Percentiles rank a stretch among this genome's conserved stretches.
phyloP scores from a whole-genome alignment of 1,140 invertebrate species.

The Babylonia areolata region DNA sequence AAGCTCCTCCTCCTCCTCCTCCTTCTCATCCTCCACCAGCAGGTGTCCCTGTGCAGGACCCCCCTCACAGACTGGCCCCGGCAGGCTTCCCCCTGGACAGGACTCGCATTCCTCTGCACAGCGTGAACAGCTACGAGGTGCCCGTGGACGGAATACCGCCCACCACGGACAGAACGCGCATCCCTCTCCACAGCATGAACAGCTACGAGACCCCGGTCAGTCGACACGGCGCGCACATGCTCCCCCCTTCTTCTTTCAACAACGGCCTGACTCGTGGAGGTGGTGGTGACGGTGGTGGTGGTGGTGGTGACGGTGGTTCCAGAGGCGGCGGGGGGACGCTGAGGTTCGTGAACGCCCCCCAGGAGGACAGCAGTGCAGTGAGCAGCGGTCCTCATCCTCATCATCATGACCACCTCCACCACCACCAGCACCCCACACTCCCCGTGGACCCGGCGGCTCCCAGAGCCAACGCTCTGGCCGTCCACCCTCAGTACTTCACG shows the following conservation, averaged over 20 bases:
- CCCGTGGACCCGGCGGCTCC: background rate
- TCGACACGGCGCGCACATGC: background rate
- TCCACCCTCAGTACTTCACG: slow-evolving; percentile 28
- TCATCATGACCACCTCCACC: background rate
- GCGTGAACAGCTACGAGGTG: background rate
- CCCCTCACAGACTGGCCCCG: background rate
- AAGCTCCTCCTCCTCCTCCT: too few species aligned
- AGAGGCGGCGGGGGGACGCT: background rate
- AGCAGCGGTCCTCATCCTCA: background rate
- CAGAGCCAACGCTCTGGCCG: background rate
- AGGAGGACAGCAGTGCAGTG: background rate
- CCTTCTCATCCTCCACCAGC: too few species aligned
- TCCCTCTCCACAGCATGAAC: background rate
- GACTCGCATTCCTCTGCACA: background rate
- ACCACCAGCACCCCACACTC: too few species aligned
- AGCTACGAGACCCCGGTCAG: background rate
- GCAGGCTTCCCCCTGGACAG: background rate
- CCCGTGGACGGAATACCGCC: background rate
- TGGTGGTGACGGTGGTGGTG: background rate
- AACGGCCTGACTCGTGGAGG: background rate
- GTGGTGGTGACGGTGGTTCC: background rate
- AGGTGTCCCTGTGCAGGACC: background rate
- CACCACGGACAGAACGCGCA: background rate
- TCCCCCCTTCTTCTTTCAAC: too few species aligned
- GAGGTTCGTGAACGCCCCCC: slow-evolving; percentile 13